Evolutionary conservation across 2,113 vertebrate species (phyloP).

Genomic region (Neomonachus schauinslandi): DNA sequence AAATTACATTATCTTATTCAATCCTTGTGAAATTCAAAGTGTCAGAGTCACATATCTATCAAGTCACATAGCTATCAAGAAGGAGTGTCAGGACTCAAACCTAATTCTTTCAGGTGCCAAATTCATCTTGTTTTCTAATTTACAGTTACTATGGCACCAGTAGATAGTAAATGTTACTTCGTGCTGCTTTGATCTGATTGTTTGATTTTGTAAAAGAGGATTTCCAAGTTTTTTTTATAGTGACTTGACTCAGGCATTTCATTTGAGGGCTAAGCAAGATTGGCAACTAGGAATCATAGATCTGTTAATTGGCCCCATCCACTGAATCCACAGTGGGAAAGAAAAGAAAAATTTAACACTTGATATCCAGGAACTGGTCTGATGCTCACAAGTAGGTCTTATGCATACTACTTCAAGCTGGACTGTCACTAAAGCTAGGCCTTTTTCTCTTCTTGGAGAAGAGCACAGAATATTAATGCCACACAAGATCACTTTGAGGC

Average conservation of each 20-base stretch:
- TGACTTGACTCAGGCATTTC: conserved; percentile 30
- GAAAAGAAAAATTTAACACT: background rate
- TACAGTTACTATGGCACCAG: background rate
- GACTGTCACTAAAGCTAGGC: background rate
- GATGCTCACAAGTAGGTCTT: background rate
- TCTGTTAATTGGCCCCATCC: background rate
- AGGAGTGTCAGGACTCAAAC: conserved; percentile 50
- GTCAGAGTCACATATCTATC: conserved; percentile 5
- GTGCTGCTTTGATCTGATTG: conserved; percentile 46
- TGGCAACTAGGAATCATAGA: background rate
- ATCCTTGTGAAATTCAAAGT: background rate
- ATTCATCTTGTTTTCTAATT: conserved; percentile 53
- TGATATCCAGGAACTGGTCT: background rate
- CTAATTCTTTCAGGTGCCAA: conserved; percentile 20
- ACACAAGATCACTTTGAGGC: background rate
- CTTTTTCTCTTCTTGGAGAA: background rate
- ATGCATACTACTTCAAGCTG: background rate
- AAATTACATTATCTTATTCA: conserved; percentile 51
- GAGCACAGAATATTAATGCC: background rate
- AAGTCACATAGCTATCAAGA: conserved; percentile 37
- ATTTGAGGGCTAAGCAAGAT: background rate
- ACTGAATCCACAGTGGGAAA: background rate
- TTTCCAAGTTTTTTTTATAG: conserved; percentile 52
- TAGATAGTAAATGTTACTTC: conserved; percentile 34
- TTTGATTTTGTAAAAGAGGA: conserved; percentile 46